Evolutionary conservation across 2,888 invertebrate genomes (phyloP), one percentile per base, ranked within the genome.

Genomic region (Vanessa cardui): DNA sequence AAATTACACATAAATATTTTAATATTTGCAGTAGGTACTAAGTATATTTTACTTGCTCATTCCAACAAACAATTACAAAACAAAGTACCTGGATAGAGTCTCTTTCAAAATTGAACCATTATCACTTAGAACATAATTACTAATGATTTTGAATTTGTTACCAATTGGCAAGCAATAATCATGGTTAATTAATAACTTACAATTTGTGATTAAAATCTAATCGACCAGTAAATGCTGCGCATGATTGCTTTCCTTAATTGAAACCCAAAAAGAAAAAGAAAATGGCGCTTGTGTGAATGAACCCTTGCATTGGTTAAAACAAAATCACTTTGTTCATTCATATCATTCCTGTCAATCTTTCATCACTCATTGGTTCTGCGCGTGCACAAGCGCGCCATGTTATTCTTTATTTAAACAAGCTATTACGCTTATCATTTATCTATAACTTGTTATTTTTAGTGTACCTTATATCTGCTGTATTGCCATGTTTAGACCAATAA

Each of bases 301-400:
- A 67, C 68, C 69, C 46, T 71, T 62, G 66, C 56, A 59, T 62
- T 69, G 61, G 73, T 64, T 70, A 67, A 68, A 71, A 69, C 72
- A 70, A 64, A 72, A 70, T 66, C 69, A 71, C 71, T 70, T 64
- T 62, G 64, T 70, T 45, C 39, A 39, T 39, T 52, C 65, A 62
- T 77, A 74, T 75, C 74, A 69, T 20, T 45, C 18, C 73, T 73
- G 77, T 75, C 76, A 74, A 74, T 76, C 77, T 76, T 74, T 76
- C 76, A 74, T 77, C 77, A 77, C 72, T 73, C 74, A 76, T 75
- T 76, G 73, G 76, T 76, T 77, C 74, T 73, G 73, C 73, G 71
- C 71, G 73, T 73, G 59, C 70, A 66, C 69, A 74, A 72, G 70
- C 74, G 72, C 72, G 75, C 68, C 72, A 71, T 76, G 77, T 76